Conservation (phyloP, 2,888 invertebrate species). For the Acleris holmiana region DNA sequence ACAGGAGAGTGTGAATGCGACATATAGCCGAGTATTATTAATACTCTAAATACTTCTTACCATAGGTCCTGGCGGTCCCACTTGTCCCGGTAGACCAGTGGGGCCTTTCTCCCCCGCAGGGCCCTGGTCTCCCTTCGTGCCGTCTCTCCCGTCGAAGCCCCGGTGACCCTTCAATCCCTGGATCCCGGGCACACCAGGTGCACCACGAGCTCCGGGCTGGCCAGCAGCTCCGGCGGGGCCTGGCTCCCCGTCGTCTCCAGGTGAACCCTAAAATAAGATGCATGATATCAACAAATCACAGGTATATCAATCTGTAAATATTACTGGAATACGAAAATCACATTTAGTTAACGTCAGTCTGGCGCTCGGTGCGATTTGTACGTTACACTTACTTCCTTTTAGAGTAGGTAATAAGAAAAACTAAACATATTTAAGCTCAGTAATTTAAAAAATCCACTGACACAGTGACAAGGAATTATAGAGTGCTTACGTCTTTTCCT, state of each 20-base stretch:
- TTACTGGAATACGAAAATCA: too few relatives aligned
- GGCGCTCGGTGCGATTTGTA: too few relatives aligned
- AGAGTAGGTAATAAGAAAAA: too few relatives aligned
- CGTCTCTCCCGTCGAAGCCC: constrained; percentile 91
- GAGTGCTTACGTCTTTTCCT: constrained; percentile 88
- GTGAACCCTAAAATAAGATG: constrained; percentile 82
- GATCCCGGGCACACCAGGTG: constrained; percentile 89
- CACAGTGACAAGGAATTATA: not conserved
- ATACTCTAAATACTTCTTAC: constrained; percentile 63
- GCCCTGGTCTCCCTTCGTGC: constrained; percentile 92
- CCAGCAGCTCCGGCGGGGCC: constrained; percentile 90
- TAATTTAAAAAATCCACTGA: not conserved
- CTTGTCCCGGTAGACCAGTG: constrained; percentile 86
- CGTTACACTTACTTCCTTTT: too few relatives aligned
- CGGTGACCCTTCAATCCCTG: constrained; percentile 93
- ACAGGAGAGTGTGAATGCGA: too few relatives aligned
- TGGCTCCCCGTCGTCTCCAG: constrained; percentile 92
- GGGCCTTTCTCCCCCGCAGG: constrained; percentile 90
- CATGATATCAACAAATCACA: not conserved
- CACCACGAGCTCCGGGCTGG: constrained; percentile 89
- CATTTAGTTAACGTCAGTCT: too few relatives aligned
- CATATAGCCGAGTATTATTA: too few relatives aligned
- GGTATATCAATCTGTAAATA: too few relatives aligned
- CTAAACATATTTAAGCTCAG: too few relatives aligned
- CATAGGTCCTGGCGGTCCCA: constrained; percentile 88